Evolutionary conservation across 2,797 vertebrate genomes (phyloP), one percentile per base, ranked within the genome.

Genomic region (Sebastes matsubarae): DNA sequence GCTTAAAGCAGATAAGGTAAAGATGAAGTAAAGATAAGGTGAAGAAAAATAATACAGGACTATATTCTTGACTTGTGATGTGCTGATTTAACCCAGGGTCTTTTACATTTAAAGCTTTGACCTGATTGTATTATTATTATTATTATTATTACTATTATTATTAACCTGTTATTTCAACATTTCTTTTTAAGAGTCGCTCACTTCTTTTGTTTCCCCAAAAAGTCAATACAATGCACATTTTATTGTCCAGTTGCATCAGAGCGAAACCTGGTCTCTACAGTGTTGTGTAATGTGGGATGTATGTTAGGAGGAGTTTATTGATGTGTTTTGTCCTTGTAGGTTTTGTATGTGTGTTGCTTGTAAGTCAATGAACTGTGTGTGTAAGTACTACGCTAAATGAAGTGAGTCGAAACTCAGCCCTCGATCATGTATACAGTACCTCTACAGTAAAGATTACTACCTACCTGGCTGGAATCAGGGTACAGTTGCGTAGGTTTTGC

Each of bases 401-500:
- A 24, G 3, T 20, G 52, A 68, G 22, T 68, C 14, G 3, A 6
- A 61, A 34, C 22, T 34, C 12, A 27, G 30, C 10, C 14, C 14
- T 22, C 54, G 6, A 42, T 42, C 38, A 65, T 25, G 27, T 32
- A 11, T 20, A 29, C 14, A 59, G 57, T 61, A 29, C 7, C 2
- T 60, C 6, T 32, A 46, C 4, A 42, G 50, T 32, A 6, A 20
- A 58, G 6, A 16, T 59, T 54, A 10, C 57, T 54, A 79, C 82
- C 46, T 75, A 93, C 91, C 90, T 88, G 81, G 58, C 73, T 66
- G 24, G 29, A 50, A 16, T 88, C 61, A 80, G 22, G 8, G 12
- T 42, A 22, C 12, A 58, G 13, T 34, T 59, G 59, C 10, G 10
- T 50, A 7, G 61, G 13, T 77, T 66, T 80, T 68, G 66, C 27